A percentile compares a stretch with the other conserved stretches of the same genome.
Conservation (phyloP, 2,797 vertebrate species). For the Chiroxiphia lanceolata region DNA sequence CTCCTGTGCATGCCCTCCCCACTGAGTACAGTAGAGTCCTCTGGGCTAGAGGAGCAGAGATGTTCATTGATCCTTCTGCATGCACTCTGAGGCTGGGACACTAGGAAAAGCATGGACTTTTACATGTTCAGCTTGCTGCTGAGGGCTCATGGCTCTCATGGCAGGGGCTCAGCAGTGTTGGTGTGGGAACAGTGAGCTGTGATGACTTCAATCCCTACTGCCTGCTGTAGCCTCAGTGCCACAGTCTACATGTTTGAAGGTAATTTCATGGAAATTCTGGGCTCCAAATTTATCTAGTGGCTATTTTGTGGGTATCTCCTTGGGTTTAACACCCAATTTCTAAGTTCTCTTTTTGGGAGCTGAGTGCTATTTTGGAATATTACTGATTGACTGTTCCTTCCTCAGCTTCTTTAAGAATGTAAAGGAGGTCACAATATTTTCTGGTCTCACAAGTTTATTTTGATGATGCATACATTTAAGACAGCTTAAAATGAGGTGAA, state of each 20-base stretch:
- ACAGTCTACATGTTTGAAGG: fast-evolving
- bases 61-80: neutral
- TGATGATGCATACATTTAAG: neutral
- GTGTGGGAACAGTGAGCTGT: neutral
- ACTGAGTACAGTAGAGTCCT: neutral
- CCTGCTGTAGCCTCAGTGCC: neutral
- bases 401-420: neutral
- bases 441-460: neutral
- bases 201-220: neutral
- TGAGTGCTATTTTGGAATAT: neutral
- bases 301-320: neutral
- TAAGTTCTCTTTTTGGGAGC: neutral
- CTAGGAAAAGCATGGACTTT: neutral
- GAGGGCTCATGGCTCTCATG: neutral
- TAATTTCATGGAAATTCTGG: neutral
- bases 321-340: neutral
- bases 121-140: neutral
- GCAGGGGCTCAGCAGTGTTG: neutral
- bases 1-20: neutral
- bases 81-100: fast-evolving
- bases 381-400: neutral
- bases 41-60: neutral
- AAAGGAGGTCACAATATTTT: neutral
- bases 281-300: neutral
- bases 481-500: neutral